phyloP scores from a whole-genome alignment of 37 sponge, comb jelly and placozoan species.

The Hexactinellida sp. region DNA sequence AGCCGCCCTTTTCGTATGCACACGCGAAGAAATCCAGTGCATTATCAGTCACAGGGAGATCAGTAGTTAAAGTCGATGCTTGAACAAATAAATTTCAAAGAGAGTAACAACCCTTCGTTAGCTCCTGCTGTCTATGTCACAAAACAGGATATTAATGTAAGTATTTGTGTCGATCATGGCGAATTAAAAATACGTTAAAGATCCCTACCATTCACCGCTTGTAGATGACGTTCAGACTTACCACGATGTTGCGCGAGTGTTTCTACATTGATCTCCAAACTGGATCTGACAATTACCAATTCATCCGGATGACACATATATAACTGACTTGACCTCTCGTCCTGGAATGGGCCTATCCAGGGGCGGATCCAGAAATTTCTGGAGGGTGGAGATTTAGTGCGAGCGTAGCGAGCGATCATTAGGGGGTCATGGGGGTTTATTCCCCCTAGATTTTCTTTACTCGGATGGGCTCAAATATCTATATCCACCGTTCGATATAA shows the following conservation, averaged over 20 bases:
- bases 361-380: too few relatives aligned
- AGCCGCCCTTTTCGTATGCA: slow-evolving; percentile 25
- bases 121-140: slow-evolving; percentile 47
- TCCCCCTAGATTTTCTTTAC: too few relatives aligned
- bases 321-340: slow-evolving; percentile 22
- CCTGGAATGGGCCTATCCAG: slow-evolving; percentile 21
- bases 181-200: slow-evolving; percentile 14
- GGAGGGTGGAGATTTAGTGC: too few relatives aligned
- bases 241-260: neutral
- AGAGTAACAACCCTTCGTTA: slow-evolving; percentile 42
- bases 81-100: slow-evolving; percentile 35
- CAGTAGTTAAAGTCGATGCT: neutral
- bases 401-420: too few relatives aligned
- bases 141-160: slow-evolving; percentile 30
- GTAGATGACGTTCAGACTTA: slow-evolving; percentile 20
- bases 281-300: slow-evolving; percentile 29
- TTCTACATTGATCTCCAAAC: slow-evolving; percentile 25
- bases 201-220: slow-evolving; percentile 20
- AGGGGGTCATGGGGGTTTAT: too few relatives aligned
- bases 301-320: neutral
- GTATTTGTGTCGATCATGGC: slow-evolving; percentile 27
- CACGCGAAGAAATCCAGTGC: slow-evolving; percentile 33
- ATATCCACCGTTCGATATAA: too few relatives aligned
- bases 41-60: neutral
- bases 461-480: too few relatives aligned